These are phyloP conservation scores for Creontiades dilutus DNA, from an alignment of 2,888 invertebrate species.

Conservation along the genomic window DNA sequence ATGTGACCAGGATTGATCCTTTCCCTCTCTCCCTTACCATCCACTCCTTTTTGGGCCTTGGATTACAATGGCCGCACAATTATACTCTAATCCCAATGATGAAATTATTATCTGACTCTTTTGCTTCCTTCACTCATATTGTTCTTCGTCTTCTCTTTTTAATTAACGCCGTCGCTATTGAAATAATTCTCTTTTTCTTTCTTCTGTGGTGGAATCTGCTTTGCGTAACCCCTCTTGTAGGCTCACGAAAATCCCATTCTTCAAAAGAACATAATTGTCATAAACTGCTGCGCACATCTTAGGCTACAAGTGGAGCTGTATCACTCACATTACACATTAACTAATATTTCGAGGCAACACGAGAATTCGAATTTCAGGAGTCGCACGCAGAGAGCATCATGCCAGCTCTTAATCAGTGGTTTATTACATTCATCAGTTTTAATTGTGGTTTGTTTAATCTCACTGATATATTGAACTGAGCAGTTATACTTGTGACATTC, in stretches of 20 bases:
- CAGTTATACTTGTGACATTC: too few relatives aligned
- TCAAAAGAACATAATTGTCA: too few relatives aligned
- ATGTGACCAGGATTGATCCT: slow-evolving; percentile 70
- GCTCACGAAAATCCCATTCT: too few relatives aligned
- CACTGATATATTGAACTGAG: too few relatives aligned
- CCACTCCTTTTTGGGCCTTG: slow-evolving; percentile 67
- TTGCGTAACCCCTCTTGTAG: not conserved
- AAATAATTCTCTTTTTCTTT: slow-evolving; percentile 50
- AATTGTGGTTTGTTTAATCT: too few relatives aligned
- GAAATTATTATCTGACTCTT: slow-evolving; percentile 74
- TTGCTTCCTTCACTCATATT: slow-evolving; percentile 67
- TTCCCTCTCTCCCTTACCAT: slow-evolving; percentile 56
- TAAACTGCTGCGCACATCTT: too few relatives aligned
- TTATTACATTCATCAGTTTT: not conserved
- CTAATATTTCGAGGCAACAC: too few relatives aligned
- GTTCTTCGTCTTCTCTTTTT: slow-evolving; percentile 67
- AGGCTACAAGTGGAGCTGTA: too few relatives aligned
- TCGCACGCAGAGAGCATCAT: too few relatives aligned
- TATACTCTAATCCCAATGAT: slow-evolving; percentile 74
- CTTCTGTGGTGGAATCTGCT: slow-evolving; percentile 1
- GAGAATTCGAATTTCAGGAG: too few relatives aligned
- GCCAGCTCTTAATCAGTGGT: not conserved
- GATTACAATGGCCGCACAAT: slow-evolving; percentile 75
- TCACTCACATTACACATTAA: too few relatives aligned
- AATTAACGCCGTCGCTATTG: slow-evolving; percentile 53